phyloP scores from a whole-genome alignment of 2,888 invertebrate genomes.

The Celastrina argiolus region DNA sequence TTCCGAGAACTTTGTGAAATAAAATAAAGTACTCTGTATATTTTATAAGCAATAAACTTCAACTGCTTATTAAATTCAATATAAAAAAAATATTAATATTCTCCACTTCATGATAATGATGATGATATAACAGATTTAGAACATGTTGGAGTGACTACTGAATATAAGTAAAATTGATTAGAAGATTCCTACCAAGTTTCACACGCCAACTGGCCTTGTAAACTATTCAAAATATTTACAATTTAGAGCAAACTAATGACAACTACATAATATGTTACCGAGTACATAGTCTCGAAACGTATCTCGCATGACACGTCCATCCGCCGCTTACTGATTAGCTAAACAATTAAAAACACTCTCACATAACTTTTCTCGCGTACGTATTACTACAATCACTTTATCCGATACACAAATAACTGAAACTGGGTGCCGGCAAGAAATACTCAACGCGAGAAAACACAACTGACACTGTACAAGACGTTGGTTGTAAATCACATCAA shows the following conservation, averaged over 20 bases:
- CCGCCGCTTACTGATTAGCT: slow-evolving; percentile 31
- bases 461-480: slow-evolving; percentile 38
- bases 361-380: slow-evolving; percentile 42
- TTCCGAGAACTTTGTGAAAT: too few relatives aligned
- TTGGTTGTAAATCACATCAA: slow-evolving; percentile 40
- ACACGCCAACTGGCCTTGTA: slow-evolving; percentile 26
- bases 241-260: slow-evolving; percentile 45
- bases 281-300: slow-evolving; percentile 48
- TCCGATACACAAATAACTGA: slow-evolving; percentile 49
- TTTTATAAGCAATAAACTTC: too few relatives aligned
- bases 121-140: slow-evolving; percentile 12
- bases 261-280: slow-evolving; percentile 50
- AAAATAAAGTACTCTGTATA: too few relatives aligned
- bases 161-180: slow-evolving; percentile 15
- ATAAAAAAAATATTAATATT: not conserved
- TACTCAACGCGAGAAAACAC: slow-evolving; percentile 46
- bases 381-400: slow-evolving; percentile 46
- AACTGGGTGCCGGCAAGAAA: slow-evolving; percentile 58
- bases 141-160: not conserved
- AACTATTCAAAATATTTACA: slow-evolving; percentile 46
- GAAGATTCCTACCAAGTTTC: slow-evolving; percentile 21
- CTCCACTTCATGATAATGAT: not conserved
- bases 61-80: not conserved
- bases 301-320: slow-evolving; percentile 40
- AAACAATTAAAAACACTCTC: slow-evolving; percentile 36